Conservation (phyloP, 2,888 invertebrate genomes). For the Dicyrtoma fusca region DNA sequence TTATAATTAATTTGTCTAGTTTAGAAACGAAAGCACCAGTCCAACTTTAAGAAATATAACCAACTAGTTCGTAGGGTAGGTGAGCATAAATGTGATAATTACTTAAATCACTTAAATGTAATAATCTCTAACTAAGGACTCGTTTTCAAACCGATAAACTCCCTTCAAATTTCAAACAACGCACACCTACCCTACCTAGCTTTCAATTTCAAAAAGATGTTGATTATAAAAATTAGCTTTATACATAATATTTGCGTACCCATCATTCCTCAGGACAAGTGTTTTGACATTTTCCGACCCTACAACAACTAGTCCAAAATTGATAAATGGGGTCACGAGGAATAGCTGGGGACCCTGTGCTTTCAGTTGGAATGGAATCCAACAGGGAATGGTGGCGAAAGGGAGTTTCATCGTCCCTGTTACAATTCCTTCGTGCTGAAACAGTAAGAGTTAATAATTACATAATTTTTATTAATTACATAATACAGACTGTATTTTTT, state of each 20-base stretch:
- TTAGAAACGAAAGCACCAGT: no score
- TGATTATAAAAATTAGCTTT: no score
- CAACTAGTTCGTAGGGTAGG: no score
- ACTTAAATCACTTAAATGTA: background rate
- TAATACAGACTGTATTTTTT: background rate
- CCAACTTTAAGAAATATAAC: no score
- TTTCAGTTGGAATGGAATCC: conserved; percentile 19
- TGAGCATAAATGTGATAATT: no score
- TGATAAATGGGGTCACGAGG: conserved; percentile 36
- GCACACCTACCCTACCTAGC: no score
- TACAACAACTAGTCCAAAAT: conserved; percentile 37
- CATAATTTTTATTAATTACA: no score
- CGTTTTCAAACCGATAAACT: no score
- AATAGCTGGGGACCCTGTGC: conserved; percentile 27
- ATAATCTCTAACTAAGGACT: background rate
- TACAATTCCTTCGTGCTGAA: conserved; percentile 21
- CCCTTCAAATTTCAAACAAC: no score
- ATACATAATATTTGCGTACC: conserved; percentile 17
- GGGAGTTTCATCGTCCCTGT: conserved; percentile 32
- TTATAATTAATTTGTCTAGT: no score
- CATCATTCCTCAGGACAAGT: conserved; percentile 35
- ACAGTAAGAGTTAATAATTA: no score
- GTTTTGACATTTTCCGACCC: conserved; percentile 37
- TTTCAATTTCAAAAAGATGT: no score
- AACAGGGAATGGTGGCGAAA: conserved; percentile 21